Percentiles rank a stretch among this genome's conserved stretches.
Evolutionary conservation across 2,113 vertebrate species (phyloP).

Genomic region (Xiphophorus hellerii): DNA sequence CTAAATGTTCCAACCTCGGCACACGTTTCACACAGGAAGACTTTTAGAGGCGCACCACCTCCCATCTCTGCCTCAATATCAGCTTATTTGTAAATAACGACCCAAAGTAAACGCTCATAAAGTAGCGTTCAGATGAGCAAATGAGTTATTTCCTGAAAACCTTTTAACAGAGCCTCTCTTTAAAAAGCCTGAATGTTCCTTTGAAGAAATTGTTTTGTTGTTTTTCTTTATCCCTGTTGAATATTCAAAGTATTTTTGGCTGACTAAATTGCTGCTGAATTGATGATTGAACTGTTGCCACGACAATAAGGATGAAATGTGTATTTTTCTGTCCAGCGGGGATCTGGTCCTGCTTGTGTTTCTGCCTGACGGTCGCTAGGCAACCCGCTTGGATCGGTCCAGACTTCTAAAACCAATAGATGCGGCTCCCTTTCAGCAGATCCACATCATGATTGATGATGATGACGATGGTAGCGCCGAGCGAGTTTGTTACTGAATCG

Average conservation of each 20-base stretch:
- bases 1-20: neutral
- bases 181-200: neutral
- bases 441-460: slow-evolving; percentile 30
- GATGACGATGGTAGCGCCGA: slow-evolving; percentile 41
- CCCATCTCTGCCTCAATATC: neutral
- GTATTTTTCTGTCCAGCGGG: slow-evolving; percentile 8
- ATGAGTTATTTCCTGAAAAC: neutral
- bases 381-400: slow-evolving; percentile 38
- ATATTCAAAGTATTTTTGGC: neutral
- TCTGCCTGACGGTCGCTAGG: slow-evolving; percentile 2
- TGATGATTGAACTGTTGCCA: neutral
- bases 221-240: neutral
- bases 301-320: neutral
- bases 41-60: too few species aligned
- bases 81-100: neutral
- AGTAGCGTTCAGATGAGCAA: neutral
- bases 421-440: slow-evolving; percentile 14
- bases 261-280: neutral
- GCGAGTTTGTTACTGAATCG: slow-evolving; percentile 38
- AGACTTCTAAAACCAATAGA: slow-evolving; percentile 21
- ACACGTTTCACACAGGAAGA: neutral
- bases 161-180: neutral
- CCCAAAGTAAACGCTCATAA: too few species aligned
- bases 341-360: neutral
- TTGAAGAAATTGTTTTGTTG: neutral